phyloP scores from a whole-genome alignment of 2,113 vertebrate species.

The Epinephelus moara region DNA sequence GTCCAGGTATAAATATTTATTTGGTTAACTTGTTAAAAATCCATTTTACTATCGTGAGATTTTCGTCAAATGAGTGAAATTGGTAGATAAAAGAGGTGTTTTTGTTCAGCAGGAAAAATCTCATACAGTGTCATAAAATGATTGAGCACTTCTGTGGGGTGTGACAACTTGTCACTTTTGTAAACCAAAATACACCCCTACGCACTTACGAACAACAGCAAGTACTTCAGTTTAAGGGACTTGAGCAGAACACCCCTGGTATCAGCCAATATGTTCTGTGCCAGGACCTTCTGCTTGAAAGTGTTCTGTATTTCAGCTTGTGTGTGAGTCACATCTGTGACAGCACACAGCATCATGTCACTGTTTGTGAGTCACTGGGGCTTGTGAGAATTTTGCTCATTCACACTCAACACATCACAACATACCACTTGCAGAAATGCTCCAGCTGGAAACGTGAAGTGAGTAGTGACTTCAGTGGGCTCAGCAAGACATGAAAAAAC shows the following conservation, averaged over 20 bases:
- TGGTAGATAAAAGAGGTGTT: background rate
- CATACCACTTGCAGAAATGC: conserved; percentile 17
- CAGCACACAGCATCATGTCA: conserved; percentile 52
- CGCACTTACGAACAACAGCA: background rate
- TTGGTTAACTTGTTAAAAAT: background rate
- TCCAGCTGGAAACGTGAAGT: conserved; percentile 25
- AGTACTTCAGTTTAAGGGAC: background rate
- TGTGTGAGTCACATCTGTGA: conserved; percentile 74
- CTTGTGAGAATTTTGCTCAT: conserved; percentile 49
- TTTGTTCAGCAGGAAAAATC: background rate
- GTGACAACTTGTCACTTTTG: background rate
- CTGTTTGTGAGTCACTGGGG: conserved; percentile 66
- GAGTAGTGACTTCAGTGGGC: background rate
- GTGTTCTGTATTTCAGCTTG: conserved; percentile 33
- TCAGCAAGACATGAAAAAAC: background rate
- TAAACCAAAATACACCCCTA: background rate
- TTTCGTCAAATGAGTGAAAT: background rate
- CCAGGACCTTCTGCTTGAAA: conserved; percentile 38
- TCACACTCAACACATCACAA: conserved; percentile 42
- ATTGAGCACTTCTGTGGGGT: background rate
- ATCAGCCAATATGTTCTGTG: conserved; percentile 46
- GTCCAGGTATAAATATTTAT: background rate
- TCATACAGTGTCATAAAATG: no score
- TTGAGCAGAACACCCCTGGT: background rate
- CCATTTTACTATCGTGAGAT: background rate